Conservation (phyloP, 2,797 vertebrate genomes). For the Capromys pilorides region DNA sequence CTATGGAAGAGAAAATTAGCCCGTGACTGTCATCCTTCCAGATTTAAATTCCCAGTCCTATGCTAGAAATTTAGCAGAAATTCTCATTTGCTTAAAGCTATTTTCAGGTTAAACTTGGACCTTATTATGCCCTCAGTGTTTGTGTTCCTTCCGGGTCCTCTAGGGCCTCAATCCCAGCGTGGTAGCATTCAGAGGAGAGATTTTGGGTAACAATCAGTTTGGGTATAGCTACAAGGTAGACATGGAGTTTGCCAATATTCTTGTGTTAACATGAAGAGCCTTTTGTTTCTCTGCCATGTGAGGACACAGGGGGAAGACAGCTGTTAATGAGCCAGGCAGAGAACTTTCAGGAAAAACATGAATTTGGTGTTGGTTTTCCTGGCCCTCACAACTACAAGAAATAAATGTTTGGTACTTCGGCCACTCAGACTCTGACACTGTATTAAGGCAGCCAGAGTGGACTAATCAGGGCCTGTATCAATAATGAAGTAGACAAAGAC, state of each 20-base stretch:
- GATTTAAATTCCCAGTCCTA: accelerated
- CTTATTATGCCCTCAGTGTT: not conserved
- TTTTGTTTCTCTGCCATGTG: not conserved
- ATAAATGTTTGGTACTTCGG: not conserved
- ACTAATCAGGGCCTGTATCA: not conserved
- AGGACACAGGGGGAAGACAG: not conserved
- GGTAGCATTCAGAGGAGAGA: not conserved
- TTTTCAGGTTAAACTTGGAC: not conserved
- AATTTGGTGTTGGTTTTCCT: not conserved
- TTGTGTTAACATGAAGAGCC: not conserved
- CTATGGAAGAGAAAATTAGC: not conserved
- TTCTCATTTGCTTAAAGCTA: not conserved
- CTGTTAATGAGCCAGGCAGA: not conserved
- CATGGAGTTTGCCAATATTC: not conserved
- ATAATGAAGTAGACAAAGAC: not conserved
- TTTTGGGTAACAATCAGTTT: not conserved
- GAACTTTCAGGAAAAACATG: not conserved
- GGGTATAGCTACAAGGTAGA: not conserved
- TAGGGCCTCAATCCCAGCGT: not conserved
- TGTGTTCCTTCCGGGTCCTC: not conserved
- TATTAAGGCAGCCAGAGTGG: not conserved
- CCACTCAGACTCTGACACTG: not conserved
- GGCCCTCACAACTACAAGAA: not conserved
- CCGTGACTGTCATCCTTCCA: not conserved
- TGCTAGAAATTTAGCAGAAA: not conserved